Evolutionary conservation across 2,888 invertebrate genomes (phyloP), one percentile per base, ranked within the genome.

Genomic region (Scaptodrosophila latifasciaeformis): DNA sequence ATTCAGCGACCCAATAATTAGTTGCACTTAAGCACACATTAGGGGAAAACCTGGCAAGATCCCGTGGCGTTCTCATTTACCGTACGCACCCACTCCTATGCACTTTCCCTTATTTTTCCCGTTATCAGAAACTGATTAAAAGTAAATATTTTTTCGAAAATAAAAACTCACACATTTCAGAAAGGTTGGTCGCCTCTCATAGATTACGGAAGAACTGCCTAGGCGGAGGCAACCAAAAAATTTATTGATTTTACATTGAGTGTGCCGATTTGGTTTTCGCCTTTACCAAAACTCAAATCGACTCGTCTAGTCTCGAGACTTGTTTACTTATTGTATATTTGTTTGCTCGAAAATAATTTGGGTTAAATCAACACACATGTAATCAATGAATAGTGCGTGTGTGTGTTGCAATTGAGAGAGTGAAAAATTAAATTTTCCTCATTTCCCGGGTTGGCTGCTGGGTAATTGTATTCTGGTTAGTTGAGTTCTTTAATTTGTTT

Each of bases 291-390:
- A n/a, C n/a, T n/a, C n/a, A n/a, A n/a, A n/a, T n/a, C n/a, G n/a
- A n/a, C n/a, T n/a, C n/a, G n/a, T n/a, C n/a, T n/a, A n/a, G n/a
- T n/a, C n/a, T n/a, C n/a, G n/a, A n/a, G n/a, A n/a, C n/a, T n/a
- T 74, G 62, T 75, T 75, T 81, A 68, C 68, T 81, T 68, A 68
- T 81, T 82, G 67, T 68, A 67, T 81, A 69, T 81, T 82, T 79
- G 68, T 61, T 63, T 63, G 74, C 62, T 81, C 63, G 60, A 78
- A 65, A 70, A 70, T 78, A 65, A 77, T 80, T 80, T 80, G 67
- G 79, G 81, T 81, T 77, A 81, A 81, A 48, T 67, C 67, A 68
- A 75, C 70, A 75, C 43, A 53, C 70, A 47, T 44, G 21, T 44
- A 79, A 79, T 79, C 74, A 77, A 62, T 72, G 67, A 58, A 65